A percentile compares a stretch with the other conserved stretches of the same genome.
Conservation (phyloP, 2,888 invertebrate genomes). For the Sericinus montela region DNA sequence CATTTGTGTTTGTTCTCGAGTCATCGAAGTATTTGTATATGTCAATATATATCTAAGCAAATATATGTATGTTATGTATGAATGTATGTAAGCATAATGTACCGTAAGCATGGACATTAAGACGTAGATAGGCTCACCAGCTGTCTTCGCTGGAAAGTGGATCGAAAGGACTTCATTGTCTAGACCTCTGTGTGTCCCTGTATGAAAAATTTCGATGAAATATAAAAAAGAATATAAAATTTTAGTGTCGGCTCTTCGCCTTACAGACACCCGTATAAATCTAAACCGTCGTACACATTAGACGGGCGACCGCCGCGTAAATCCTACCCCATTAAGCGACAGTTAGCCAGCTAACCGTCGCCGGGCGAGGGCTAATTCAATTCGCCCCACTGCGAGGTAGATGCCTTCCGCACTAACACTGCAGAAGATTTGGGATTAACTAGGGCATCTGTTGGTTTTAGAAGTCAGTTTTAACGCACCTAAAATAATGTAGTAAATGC, state of each 20-base stretch:
- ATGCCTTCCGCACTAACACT: constrained; percentile 27
- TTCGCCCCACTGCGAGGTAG: constrained; percentile 25
- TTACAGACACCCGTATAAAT: constrained; percentile 21
- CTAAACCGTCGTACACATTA: constrained; percentile 24
- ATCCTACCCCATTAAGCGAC: constrained; percentile 34
- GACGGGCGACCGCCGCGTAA: constrained; percentile 27
- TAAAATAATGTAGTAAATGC: background rate
- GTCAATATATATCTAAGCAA: too few relatives aligned
- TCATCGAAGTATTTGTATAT: too few relatives aligned
- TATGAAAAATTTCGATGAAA: too few relatives aligned
- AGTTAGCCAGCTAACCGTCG: constrained; percentile 28
- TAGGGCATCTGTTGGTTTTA: background rate
- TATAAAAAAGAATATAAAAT: too few relatives aligned
- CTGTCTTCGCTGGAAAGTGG: too few relatives aligned
- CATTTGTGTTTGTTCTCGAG: too few relatives aligned
- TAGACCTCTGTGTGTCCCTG: too few relatives aligned
- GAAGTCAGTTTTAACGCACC: background rate
- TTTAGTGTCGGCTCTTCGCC: background rate
- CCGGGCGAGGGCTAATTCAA: constrained; percentile 27
- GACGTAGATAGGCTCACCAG: too few relatives aligned
- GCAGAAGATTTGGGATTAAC: constrained; percentile 4
- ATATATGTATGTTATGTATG: too few relatives aligned
- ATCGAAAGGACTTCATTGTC: too few relatives aligned
- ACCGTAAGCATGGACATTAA: too few relatives aligned
- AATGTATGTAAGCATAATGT: too few relatives aligned